Percentiles rank a stretch among this genome's conserved stretches.
These are phyloP conservation scores for Lordiphosa andalusiaca DNA, from an alignment of 2,888 invertebrate genomes.

Conservation along the genomic window DNA sequence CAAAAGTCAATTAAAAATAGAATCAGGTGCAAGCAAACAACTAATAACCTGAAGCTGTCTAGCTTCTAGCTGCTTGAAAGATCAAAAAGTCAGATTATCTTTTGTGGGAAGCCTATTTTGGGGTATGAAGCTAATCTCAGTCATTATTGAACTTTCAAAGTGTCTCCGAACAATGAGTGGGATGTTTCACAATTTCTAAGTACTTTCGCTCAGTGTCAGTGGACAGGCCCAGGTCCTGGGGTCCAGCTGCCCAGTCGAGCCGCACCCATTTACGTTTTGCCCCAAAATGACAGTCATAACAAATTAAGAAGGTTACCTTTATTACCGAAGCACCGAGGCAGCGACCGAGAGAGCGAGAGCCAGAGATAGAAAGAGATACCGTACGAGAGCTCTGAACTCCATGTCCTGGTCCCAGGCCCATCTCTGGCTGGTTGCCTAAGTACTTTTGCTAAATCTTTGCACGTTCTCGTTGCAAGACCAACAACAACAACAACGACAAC, in stretches of 20 bases:
- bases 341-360: conserved; percentile 1
- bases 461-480: conserved; percentile 26
- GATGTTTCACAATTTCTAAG: too few relatives aligned
- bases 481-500: conserved; percentile 9
- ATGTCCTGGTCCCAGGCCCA: conserved; percentile 6
- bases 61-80: too few relatives aligned
- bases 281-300: conserved; percentile 67
- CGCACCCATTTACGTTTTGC: conserved; percentile 53
- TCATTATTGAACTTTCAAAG: too few relatives aligned
- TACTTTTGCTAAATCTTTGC: conserved; percentile 46
- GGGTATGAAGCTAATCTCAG: too few relatives aligned
- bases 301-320: conserved; percentile 71
- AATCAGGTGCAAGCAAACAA: too few relatives aligned
- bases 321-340: conserved; percentile 27
- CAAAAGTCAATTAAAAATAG: too few relatives aligned
- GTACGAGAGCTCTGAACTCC: background rate
- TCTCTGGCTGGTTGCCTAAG: conserved; percentile 37
- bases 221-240: background rate
- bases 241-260: conserved; percentile 33
- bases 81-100: too few relatives aligned
- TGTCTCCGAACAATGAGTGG: too few relatives aligned
- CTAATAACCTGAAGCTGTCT: too few relatives aligned
- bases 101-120: too few relatives aligned
- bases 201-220: background rate
- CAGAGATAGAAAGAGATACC: too few relatives aligned